Conservation (phyloP, 2,888 invertebrate genomes). For the Patella ulyssiponensis region DNA sequence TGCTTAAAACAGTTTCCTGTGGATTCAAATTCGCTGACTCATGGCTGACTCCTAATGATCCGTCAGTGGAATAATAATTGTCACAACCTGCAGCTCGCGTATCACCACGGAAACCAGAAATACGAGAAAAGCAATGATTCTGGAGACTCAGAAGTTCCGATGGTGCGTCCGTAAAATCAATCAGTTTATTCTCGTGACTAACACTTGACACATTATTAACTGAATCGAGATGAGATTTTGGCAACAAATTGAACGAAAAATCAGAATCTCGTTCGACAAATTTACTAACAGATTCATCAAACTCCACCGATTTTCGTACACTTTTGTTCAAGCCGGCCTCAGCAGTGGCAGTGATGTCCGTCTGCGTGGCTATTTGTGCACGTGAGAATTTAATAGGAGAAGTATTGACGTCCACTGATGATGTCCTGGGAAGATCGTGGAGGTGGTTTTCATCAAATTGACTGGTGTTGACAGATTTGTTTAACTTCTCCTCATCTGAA, state of each 20-base stretch:
- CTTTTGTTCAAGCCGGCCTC: neutral
- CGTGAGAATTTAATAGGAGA: neutral
- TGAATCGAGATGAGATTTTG: neutral
- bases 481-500: neutral
- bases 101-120: neutral
- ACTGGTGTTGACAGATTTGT: neutral
- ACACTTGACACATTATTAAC: neutral
- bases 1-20: neutral
- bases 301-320: neutral
- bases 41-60: neutral
- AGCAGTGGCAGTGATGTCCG: neutral
- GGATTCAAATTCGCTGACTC: neutral
- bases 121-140: neutral
- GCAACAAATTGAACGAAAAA: neutral
- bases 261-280: neutral
- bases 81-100: neutral
- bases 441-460: neutral
- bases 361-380: neutral
- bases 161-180: neutral
- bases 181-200: neutral
- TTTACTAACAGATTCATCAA: neutral
- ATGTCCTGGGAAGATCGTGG: neutral
- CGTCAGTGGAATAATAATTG: neutral
- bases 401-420: neutral
- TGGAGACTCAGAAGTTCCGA: neutral